phyloP scores from a whole-genome alignment of 1,140 invertebrate species.

The Dendroctonus ponderosae region DNA sequence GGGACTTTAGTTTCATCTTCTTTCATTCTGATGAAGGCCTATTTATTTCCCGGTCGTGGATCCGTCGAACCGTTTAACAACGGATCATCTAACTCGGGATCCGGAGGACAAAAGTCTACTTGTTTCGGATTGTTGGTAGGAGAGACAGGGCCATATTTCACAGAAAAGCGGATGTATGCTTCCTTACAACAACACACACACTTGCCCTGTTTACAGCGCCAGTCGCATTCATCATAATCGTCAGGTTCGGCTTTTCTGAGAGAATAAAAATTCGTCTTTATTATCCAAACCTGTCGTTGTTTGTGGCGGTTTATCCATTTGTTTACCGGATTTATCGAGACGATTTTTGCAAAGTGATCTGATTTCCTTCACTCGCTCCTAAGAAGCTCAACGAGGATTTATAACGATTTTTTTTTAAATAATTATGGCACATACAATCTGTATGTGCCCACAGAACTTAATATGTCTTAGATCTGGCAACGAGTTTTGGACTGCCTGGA shows the following conservation, averaged over 20 bases:
- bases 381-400: no score
- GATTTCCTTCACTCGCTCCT: no score
- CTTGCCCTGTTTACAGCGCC: conserved; percentile 45
- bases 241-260: conserved; percentile 31
- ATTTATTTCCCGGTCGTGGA: conserved; percentile 45
- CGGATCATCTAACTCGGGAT: conserved; percentile 47
- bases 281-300: not conserved
- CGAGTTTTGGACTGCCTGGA: no score
- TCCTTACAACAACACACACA: conserved; percentile 49
- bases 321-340: not conserved
- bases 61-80: conserved; percentile 47
- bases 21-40: conserved; percentile 46
- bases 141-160: conserved; percentile 49
- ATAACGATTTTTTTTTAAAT: no score
- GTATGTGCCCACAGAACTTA: no score
- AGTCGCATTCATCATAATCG: conserved; percentile 45
- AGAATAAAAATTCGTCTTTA: conserved; percentile 6
- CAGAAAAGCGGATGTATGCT: conserved; percentile 47
- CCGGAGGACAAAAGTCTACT: conserved; percentile 47
- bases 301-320: not conserved
- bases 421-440: no score
- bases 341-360: not conserved
- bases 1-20: conserved; percentile 19
- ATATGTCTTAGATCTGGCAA: no score
- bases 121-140: conserved; percentile 46